Percentiles rank a stretch among this genome's conserved stretches.
These are phyloP conservation scores for Octomys mimax DNA, from an alignment of 2,797 vertebrate species.

Conservation along the genomic window DNA sequence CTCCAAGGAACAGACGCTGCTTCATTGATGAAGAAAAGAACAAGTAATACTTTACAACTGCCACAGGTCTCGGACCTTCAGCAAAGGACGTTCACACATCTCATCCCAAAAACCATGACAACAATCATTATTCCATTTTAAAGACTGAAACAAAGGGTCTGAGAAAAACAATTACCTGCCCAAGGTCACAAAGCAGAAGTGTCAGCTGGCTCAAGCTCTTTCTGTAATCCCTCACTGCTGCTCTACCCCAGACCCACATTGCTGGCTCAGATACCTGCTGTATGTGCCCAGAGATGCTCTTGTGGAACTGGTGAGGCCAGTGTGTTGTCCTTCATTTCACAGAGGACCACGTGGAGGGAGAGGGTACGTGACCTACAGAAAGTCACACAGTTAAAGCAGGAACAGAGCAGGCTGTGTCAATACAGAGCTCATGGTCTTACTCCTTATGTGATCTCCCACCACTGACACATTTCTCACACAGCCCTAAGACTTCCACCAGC, in stretches of 20 bases:
- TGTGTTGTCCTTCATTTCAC: not conserved
- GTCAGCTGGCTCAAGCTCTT: not conserved
- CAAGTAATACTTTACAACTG: not conserved
- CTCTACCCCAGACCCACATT: not conserved
- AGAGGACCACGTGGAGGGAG: not conserved
- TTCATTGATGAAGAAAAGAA: conserved; percentile 6
- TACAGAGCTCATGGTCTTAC: not conserved
- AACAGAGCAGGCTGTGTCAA: not conserved
- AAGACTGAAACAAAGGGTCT: conserved; percentile 47
- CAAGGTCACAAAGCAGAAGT: conserved; percentile 23
- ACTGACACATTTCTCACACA: not conserved
- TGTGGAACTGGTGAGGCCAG: not conserved
- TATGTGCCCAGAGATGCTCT: not conserved
- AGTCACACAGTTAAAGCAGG: conserved; percentile 20
- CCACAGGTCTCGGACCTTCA: not conserved
- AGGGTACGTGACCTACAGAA: not conserved
- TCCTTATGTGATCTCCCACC: not conserved
- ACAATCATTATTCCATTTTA: conserved; percentile 1
- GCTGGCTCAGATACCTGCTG: not conserved
- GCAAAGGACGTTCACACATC: not conserved
- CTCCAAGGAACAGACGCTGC: not conserved
- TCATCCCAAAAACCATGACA: conserved; percentile 9
- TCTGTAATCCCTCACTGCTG: not conserved
- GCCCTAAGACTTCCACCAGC: not conserved
- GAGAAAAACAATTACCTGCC: conserved; percentile 34